Evolutionary conservation across 2,113 vertebrate species (phyloP), one percentile per base, ranked within the genome.

Genomic region (Hippocampus abdominalis): DNA sequence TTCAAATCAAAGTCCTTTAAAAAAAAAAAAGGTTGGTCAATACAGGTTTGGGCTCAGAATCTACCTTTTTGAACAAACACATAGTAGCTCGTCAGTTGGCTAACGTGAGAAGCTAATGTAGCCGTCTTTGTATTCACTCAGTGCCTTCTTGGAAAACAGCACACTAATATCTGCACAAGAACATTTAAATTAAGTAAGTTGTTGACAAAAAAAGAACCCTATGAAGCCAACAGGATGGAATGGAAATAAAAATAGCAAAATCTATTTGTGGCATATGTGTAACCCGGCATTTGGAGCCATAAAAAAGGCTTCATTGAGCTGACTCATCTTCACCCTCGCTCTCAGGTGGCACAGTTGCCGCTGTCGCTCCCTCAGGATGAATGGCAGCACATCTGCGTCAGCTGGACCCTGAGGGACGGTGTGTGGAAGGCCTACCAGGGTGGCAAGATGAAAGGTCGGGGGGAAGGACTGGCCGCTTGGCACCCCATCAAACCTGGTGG

Each of bases 351-450:
- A 16, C 96, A 96, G 89, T 84, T 99, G 75, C 96, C 97, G 0
- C 86, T 98, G 72, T 92, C 84, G 69, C 89, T 98, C 70, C 94
- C 94, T 57, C 93, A 94, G 86, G 94, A 89, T 18, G 84, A 81
- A 73, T 99, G 97, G 97, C 95, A 98, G 79, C 97, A 99, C 18
- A 76, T 99, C 79, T 98, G 96, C 0, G 91, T 99, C 62, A 90
- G 94, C 9, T 99, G 97, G 97, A 99, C 96, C 49, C 94, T 97
- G 6, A 92, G 97, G 62, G 97, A 99, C 0, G 97, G 97, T 4
- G 94, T 96, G 76, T 99, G 96, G 97, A 91, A 92, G 73, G 93
- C 91, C 60, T 93, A 92, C 79, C 94, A 97, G 84, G 92, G 95
- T 0, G 97, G 97, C 0, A 94, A 94, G 64, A 88, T 95, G 84